phyloP scores from a whole-genome alignment of 1,140 invertebrate species.

The Lethrus apterus region DNA sequence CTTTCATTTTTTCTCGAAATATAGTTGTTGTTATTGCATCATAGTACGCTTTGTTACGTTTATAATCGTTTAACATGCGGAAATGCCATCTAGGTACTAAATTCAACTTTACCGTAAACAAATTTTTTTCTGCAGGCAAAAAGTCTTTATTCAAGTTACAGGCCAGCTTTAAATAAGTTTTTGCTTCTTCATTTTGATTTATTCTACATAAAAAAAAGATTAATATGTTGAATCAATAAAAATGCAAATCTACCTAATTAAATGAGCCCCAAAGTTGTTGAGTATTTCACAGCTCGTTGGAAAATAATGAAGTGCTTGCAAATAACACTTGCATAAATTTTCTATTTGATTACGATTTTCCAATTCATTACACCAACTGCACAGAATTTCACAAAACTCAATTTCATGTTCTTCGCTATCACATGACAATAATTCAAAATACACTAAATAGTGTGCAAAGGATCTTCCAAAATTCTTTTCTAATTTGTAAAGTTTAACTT shows the following conservation, averaged over 20 bases:
- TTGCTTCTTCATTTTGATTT: conserved; percentile 22
- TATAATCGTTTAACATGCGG: conserved; percentile 69
- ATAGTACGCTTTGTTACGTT: conserved; percentile 57
- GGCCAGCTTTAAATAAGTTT: conserved; percentile 25
- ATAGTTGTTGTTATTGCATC: conserved; percentile 51
- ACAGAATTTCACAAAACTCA: conserved; percentile 8
- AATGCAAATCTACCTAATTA: conserved; percentile 24
- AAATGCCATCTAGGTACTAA: conserved; percentile 71
- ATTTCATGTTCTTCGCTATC: conserved; percentile 13
- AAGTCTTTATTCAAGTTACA: conserved; percentile 22
- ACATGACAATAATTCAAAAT: conserved; percentile 10
- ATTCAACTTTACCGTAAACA: conserved; percentile 28
- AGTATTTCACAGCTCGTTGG: conserved; percentile 27
- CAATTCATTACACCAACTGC: not conserved
- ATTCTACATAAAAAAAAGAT: conserved; percentile 18
- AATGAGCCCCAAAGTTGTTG: conserved; percentile 29
- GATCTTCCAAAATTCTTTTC: conserved; percentile 9
- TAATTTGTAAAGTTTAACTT: conserved; percentile 5
- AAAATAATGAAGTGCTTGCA: conserved; percentile 27
- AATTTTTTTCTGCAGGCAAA: conserved; percentile 29
- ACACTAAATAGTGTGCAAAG: conserved; percentile 16
- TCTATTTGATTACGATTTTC: conserved; percentile 3
- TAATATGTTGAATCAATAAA: conserved; percentile 3
- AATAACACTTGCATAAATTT: conserved; percentile 25
- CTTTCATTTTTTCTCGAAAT: conserved; percentile 27